These are phyloP conservation scores for Leptoclinus maculatus DNA, from an alignment of 2,797 vertebrate species.

Conservation along the genomic window DNA sequence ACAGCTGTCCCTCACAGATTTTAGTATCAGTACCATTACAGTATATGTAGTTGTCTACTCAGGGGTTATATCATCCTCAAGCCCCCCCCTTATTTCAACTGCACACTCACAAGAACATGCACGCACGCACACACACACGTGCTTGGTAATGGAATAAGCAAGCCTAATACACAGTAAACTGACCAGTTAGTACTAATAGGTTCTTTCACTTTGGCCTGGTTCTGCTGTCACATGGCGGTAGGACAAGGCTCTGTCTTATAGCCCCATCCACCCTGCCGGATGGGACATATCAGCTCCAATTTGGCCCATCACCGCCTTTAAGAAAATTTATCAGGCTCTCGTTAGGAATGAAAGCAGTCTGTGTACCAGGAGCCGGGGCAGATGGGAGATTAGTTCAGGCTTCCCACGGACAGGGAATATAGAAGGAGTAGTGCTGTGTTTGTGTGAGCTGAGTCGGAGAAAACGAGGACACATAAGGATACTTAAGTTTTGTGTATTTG, in stretches of 20 bases:
- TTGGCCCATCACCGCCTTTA: constrained; percentile 79
- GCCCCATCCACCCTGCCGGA: constrained; percentile 71
- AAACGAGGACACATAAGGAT: constrained; percentile 48
- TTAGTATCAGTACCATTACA: constrained; percentile 13
- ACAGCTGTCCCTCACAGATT: constrained; percentile 44
- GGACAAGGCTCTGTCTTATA: constrained; percentile 79
- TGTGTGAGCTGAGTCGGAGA: constrained; percentile 41
- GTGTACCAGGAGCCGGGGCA: constrained; percentile 75
- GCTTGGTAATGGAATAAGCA: constrained; percentile 75
- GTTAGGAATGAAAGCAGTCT: constrained; percentile 81
- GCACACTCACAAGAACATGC: constrained; percentile 7
- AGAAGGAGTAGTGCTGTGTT: constrained; percentile 51
- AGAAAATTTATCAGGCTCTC: constrained; percentile 83
- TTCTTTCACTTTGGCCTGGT: constrained; percentile 78
- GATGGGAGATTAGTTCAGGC: constrained; percentile 79
- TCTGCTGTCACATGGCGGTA: constrained; percentile 81
- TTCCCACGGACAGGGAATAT: constrained; percentile 67
- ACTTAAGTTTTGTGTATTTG: constrained; percentile 1
- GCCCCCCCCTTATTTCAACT: not conserved
- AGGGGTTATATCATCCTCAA: constrained; percentile 51
- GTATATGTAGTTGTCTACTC: constrained; percentile 38
- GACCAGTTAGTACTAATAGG: constrained; percentile 78
- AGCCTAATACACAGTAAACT: constrained; percentile 76
- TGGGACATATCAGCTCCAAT: constrained; percentile 85
- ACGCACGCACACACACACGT: constrained; percentile 43